Evolutionary conservation across 1,140 invertebrate species (phyloP).

Genomic region (Drosophila micromelanica): DNA sequence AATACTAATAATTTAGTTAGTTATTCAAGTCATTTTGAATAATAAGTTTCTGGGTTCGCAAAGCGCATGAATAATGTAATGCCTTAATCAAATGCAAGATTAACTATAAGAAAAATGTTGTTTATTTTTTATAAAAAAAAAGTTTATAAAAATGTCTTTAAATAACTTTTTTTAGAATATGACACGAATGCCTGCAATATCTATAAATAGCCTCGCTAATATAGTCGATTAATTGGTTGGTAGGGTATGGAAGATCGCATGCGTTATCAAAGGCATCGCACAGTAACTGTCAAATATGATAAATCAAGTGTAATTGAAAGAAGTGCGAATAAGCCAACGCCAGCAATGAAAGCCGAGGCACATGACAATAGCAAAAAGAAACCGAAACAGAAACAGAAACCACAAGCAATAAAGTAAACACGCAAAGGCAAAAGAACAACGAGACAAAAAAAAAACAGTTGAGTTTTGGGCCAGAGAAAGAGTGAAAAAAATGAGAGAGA

Average conservation of each 20-base stretch:
- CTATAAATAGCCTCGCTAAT: not conserved
- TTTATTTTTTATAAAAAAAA: too few relatives aligned
- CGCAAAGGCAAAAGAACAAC: constrained; percentile 29
- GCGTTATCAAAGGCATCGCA: constrained; percentile 43
- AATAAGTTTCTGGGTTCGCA: not conserved
- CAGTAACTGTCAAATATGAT: constrained; percentile 78
- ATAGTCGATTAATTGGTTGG: not conserved
- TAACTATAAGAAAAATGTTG: too few relatives aligned
- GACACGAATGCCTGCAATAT: not conserved
- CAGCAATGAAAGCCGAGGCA: constrained; percentile 50
- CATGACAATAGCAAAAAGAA: constrained; percentile 12
- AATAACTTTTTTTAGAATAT: too few relatives aligned
- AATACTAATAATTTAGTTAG: not conserved
- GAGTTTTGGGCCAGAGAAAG: constrained; percentile 11
- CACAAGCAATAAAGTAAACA: constrained; percentile 48
- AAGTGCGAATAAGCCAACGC: constrained; percentile 80
- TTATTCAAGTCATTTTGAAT: not conserved
- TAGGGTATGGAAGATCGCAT: constrained; percentile 54
- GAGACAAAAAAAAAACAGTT: constrained; percentile 15
- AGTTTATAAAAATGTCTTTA: too few relatives aligned
- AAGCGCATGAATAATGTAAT: not conserved
- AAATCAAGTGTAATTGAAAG: constrained; percentile 83
- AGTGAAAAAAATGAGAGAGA: not conserved
- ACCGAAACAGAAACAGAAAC: not conserved
- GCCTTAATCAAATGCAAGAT: too few relatives aligned